Evolutionary conservation across 2,888 invertebrate genomes (phyloP).

Genomic region (Norana najaformis): DNA sequence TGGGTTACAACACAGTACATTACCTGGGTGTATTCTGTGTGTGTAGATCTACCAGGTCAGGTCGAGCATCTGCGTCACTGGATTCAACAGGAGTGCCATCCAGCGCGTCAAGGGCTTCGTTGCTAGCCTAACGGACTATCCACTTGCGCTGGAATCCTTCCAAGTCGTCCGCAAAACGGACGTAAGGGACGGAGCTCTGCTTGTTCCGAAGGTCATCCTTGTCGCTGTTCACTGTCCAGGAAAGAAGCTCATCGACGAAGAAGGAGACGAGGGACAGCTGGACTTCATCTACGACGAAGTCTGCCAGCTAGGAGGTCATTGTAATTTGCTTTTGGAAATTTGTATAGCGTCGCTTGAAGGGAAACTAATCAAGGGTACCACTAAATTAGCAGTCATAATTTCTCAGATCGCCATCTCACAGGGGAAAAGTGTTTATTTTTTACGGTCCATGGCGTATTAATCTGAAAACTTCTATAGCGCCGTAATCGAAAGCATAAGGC

Average conservation of each 20-base stretch:
- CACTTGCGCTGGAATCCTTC: constrained; percentile 41
- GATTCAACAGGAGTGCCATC: constrained; percentile 33
- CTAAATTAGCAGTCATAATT: no score
- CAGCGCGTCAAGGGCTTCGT: constrained; percentile 36
- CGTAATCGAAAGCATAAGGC: no score
- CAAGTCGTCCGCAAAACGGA: constrained; percentile 38
- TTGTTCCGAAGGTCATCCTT: constrained; percentile 43
- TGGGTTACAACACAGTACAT: not conserved
- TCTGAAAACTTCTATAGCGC: no score
- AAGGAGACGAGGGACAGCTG: constrained; percentile 41
- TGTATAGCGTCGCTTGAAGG: not conserved
- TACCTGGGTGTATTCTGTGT: no score
- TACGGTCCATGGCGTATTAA: no score
- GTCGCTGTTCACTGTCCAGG: constrained; percentile 43
- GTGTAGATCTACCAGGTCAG: constrained; percentile 41
- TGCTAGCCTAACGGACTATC: constrained; percentile 28
- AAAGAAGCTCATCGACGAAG: constrained; percentile 40
- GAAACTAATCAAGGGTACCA: not conserved
- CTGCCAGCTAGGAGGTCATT: constrained; percentile 39
- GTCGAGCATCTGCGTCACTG: constrained; percentile 40
- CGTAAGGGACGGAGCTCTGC: constrained; percentile 42
- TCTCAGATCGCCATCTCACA: no score
- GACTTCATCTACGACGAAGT: constrained; percentile 43
- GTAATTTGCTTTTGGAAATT: not conserved
- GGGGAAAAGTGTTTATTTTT: no score